phyloP scores from a whole-genome alignment of 2,888 invertebrate genomes.

The Helleia helle region DNA sequence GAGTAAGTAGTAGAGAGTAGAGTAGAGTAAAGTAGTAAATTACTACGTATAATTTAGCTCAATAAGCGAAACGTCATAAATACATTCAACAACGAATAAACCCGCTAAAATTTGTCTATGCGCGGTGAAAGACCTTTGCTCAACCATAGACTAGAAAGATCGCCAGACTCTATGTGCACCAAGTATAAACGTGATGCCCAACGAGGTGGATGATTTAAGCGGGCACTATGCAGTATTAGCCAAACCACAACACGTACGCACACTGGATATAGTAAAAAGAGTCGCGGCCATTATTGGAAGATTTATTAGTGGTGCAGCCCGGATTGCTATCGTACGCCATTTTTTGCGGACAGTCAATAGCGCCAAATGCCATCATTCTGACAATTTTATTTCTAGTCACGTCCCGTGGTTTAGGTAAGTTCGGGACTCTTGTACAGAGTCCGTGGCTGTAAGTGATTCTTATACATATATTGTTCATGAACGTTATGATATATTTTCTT shows the following conservation, averaged over 20 bases:
- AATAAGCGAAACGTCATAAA: no score
- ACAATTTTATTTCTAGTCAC: conserved; percentile 32
- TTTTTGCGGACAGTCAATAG: conserved; percentile 32
- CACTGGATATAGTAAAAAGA: conserved; percentile 53
- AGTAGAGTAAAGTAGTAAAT: no score
- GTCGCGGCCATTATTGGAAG: conserved; percentile 41
- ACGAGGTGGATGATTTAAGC: conserved; percentile 50
- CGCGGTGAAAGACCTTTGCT: no score
- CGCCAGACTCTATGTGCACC: no score
- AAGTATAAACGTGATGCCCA: no score
- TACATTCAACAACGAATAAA: no score
- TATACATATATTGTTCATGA: background rate
- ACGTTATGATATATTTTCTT: no score
- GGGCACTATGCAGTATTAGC: conserved; percentile 50
- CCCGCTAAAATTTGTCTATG: no score
- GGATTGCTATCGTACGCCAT: conserved; percentile 21
- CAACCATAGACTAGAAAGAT: no score
- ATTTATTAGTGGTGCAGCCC: conserved; percentile 36
- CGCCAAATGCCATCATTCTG: conserved; percentile 25
- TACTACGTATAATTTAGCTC: no score
- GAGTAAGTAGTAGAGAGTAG: no score
- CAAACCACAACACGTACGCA: conserved; percentile 50
- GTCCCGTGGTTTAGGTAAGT: conserved; percentile 23
- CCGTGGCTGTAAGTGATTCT: conserved; percentile 5
- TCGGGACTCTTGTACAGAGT: conserved; percentile 1